Conservation (phyloP, 1,140 invertebrate species). For the Rhagoletis zephyria region DNA sequence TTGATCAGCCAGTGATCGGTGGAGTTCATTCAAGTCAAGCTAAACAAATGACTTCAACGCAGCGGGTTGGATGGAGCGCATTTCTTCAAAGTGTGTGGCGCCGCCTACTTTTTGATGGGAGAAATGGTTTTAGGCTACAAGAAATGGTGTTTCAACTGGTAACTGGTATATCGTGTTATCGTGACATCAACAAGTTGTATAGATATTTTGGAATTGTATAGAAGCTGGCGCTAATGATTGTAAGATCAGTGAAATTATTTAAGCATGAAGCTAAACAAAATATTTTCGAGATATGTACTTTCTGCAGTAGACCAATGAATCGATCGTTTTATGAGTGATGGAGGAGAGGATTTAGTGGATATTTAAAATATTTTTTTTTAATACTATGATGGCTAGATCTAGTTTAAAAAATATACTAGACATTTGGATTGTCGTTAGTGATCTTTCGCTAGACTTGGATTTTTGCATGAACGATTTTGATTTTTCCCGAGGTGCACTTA, state of each 20-base stretch:
- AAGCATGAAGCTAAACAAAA: not conserved
- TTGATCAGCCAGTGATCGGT: slow-evolving; percentile 26
- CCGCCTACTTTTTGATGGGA: not conserved
- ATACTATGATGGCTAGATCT: no score
- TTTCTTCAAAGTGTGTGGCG: slow-evolving; percentile 46
- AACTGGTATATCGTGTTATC: not conserved
- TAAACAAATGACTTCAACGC: slow-evolving; percentile 18
- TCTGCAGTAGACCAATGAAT: no score
- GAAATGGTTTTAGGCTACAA: not conserved
- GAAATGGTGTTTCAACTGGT: not conserved
- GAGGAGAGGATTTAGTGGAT: no score
- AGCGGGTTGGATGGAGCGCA: not conserved
- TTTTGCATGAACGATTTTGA: no score
- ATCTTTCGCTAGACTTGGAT: no score
- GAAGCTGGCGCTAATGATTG: not conserved
- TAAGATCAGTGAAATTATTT: slow-evolving; percentile 11
- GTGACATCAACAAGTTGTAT: not conserved
- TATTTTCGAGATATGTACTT: no score
- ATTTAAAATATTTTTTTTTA: no score
- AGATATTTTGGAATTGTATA: not conserved
- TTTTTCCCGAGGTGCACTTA: no score
- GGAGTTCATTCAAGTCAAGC: not conserved
- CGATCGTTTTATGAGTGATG: no score
- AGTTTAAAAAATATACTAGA: no score
- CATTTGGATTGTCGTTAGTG: no score